These are phyloP conservation scores for Malurus alboscapulatus DNA, from an alignment of 2,113 vertebrate genomes.

Conservation along the genomic window DNA sequence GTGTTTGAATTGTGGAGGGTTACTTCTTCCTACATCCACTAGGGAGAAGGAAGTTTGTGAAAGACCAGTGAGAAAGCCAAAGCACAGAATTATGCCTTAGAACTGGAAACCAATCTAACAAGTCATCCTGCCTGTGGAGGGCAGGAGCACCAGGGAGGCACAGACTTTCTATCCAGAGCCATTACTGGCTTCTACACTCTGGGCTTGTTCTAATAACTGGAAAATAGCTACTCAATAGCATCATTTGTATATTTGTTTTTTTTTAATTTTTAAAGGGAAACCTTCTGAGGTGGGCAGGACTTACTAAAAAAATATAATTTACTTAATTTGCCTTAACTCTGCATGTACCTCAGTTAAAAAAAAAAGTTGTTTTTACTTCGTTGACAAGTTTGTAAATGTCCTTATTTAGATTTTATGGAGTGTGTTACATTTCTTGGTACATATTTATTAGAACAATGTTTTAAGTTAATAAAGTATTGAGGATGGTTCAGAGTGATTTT, in stretches of 20 bases:
- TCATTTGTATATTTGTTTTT: slow-evolving; percentile 40
- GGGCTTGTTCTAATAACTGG: slow-evolving; percentile 37
- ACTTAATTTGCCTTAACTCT: slow-evolving; percentile 63
- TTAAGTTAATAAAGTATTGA: slow-evolving; percentile 83
- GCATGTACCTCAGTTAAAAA: slow-evolving; percentile 42
- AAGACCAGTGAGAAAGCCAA: slow-evolving; percentile 16
- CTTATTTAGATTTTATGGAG: slow-evolving; percentile 67
- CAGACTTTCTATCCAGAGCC: neutral
- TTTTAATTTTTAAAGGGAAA: slow-evolving; percentile 47
- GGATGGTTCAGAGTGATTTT: slow-evolving; percentile 36
- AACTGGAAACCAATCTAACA: neutral
- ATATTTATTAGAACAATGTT: slow-evolving; percentile 81
- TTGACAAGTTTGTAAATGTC: slow-evolving; percentile 64
- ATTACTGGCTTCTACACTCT: neutral
- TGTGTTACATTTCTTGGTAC: slow-evolving; percentile 73
- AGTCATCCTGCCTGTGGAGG: neutral
- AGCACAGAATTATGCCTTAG: slow-evolving; percentile 21
- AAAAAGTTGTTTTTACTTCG: slow-evolving; percentile 55
- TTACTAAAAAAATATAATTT: neutral
- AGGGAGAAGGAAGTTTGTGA: neutral
- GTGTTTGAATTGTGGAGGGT: neutral
- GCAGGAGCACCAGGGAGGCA: neutral
- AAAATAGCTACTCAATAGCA: slow-evolving; percentile 30
- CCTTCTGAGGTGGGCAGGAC: slow-evolving; percentile 35
- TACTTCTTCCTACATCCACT: neutral